These are phyloP conservation scores for Lacerta bilineata DNA, from an alignment of 2,797 vertebrate species.

Conservation along the genomic window DNA sequence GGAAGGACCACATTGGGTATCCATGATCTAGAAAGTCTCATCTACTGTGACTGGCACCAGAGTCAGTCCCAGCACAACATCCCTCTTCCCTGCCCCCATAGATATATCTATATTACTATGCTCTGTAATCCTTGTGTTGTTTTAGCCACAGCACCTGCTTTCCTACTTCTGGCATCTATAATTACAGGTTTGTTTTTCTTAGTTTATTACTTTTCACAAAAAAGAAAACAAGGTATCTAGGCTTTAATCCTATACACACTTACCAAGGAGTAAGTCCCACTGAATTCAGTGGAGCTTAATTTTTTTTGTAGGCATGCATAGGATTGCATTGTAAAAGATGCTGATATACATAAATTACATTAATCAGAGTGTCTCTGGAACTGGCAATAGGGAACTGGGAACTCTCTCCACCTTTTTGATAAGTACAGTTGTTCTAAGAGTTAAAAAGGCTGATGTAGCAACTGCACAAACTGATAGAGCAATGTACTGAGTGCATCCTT, in stretches of 20 bases:
- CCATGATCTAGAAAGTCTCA: background rate
- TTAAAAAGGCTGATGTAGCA: background rate
- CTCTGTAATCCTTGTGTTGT: background rate
- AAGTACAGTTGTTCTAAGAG: background rate
- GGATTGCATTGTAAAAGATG: background rate
- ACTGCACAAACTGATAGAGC: background rate
- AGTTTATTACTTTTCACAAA: background rate
- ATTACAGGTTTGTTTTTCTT: background rate
- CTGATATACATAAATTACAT: background rate
- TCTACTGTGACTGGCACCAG: background rate
- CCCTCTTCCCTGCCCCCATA: too few relatives aligned
- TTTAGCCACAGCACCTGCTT: background rate
- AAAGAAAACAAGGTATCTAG: background rate
- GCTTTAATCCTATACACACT: too few relatives aligned
- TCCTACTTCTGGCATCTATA: background rate
- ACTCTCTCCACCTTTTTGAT: background rate
- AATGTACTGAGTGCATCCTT: background rate
- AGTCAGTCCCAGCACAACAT: too few relatives aligned
- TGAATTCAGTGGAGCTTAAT: too few relatives aligned
- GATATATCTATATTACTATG: background rate
- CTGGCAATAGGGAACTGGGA: background rate
- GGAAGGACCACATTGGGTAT: background rate
- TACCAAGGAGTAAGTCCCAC: too few relatives aligned
- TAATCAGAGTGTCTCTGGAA: conserved; percentile 8
- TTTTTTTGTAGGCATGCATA: too few relatives aligned